Evolutionary conservation across 92 coral and sea anemone species (phyloP).

Genomic region (Virgularia gustaviana): DNA sequence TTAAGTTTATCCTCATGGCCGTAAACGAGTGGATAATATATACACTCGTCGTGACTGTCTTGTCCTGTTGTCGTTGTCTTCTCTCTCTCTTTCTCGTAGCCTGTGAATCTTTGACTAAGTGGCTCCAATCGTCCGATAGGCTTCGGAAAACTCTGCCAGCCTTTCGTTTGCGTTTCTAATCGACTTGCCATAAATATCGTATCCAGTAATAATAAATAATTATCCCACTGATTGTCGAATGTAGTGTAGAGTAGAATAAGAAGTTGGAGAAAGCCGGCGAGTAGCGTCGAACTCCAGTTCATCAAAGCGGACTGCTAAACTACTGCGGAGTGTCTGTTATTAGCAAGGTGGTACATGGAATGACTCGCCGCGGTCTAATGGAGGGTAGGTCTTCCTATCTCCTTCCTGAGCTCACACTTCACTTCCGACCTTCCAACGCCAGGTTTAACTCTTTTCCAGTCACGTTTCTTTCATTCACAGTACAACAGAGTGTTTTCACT

Average conservation of each 20-base stretch:
- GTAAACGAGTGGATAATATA: slow-evolving; percentile 23
- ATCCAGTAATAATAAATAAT: no score
- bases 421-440: slow-evolving; percentile 20
- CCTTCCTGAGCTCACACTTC: slow-evolving; percentile 42
- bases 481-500: neutral
- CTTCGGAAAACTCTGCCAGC: slow-evolving; percentile 30
- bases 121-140: slow-evolving; percentile 21
- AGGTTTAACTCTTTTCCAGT: neutral
- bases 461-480: slow-evolving; percentile 10
- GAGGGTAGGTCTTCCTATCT: slow-evolving; percentile 28
- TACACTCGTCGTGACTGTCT: slow-evolving; percentile 37
- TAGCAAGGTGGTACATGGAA: slow-evolving; percentile 9
- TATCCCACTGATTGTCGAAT: neutral
- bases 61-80: slow-evolving; percentile 6
- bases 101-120: neutral
- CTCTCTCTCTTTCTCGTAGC: neutral
- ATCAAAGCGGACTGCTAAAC: slow-evolving; percentile 25
- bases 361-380: slow-evolving; percentile 20
- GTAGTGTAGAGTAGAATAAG: neutral
- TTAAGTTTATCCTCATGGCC: slow-evolving; percentile 26
- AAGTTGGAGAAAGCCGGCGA: neutral
- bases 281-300: slow-evolving; percentile 20
- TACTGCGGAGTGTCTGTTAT: slow-evolving; percentile 26
- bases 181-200: slow-evolving; percentile 27
- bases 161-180: slow-evolving; percentile 30